These are phyloP conservation scores for Lepidocyrtinus sp. DNA, from an alignment of 2,888 invertebrate species.

Conservation along the genomic window DNA sequence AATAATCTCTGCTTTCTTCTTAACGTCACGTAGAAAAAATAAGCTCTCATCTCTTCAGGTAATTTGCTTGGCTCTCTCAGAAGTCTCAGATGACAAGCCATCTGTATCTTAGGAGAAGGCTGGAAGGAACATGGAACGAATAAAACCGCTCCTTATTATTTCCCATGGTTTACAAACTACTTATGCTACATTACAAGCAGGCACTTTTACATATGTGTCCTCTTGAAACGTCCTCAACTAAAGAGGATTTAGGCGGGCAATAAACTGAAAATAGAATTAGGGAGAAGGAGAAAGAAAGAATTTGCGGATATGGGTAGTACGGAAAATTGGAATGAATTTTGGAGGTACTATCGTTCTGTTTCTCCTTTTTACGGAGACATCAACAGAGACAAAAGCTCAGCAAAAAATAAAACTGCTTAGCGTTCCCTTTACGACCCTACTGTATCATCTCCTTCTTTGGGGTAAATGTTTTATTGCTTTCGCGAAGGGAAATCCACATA, in stretches of 20 bases:
- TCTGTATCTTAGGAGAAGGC: conserved; percentile 5
- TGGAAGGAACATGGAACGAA: not conserved
- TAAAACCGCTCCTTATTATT: not conserved
- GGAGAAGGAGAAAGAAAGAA: conserved; percentile 48
- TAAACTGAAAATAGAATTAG: conserved; percentile 61
- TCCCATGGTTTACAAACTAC: conserved; percentile 2
- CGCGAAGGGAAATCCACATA: too few relatives aligned
- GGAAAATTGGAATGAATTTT: conserved; percentile 45
- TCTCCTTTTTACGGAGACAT: conserved; percentile 42
- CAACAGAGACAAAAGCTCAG: conserved; percentile 48
- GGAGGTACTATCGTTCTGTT: conserved; percentile 21
- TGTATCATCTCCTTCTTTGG: conserved; percentile 3
- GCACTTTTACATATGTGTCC: conserved; percentile 27
- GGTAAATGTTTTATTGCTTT: not conserved
- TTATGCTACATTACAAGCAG: conserved; percentile 2
- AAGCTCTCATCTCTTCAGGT: conserved; percentile 52
- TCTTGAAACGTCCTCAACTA: conserved; percentile 53
- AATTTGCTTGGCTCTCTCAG: conserved; percentile 50
- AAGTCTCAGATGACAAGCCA: conserved; percentile 46
- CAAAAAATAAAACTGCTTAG: conserved; percentile 21
- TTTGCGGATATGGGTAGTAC: conserved; percentile 49
- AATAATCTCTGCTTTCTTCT: conserved; percentile 50
- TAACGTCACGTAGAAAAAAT: conserved; percentile 19
- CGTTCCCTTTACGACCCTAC: not conserved
- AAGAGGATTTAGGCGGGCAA: conserved; percentile 62